These are phyloP conservation scores for Drosophila multiciliata DNA, from an alignment of 2,888 invertebrate genomes.

Conservation along the genomic window DNA sequence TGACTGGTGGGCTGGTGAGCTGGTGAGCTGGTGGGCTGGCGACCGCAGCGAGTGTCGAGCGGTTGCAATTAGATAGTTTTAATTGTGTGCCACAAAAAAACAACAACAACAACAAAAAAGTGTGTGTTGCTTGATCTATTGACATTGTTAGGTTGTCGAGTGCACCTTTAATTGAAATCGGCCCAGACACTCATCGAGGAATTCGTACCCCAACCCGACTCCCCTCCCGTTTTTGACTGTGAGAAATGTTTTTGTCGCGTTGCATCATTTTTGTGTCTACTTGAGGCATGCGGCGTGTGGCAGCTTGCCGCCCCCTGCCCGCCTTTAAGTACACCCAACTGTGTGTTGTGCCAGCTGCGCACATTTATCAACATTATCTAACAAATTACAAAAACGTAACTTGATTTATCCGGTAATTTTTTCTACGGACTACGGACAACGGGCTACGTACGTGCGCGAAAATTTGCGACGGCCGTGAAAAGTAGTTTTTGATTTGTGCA, in stretches of 20 bases:
- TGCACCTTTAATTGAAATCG: constrained; percentile 62
- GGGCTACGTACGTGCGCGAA: constrained; percentile 37
- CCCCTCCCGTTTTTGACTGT: constrained; percentile 15
- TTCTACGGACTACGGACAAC: constrained; percentile 29
- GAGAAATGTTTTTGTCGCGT: constrained; percentile 43
- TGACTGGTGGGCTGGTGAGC: no score
- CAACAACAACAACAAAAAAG: neutral
- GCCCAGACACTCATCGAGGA: constrained; percentile 30
- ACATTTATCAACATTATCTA: constrained; percentile 83
- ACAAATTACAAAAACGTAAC: constrained; percentile 83
- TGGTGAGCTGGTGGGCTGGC: neutral
- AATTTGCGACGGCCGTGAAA: constrained; percentile 71
- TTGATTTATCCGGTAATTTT: constrained; percentile 84
- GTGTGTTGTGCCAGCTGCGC: constrained; percentile 53
- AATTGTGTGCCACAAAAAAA: constrained; percentile 55
- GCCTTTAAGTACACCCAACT: constrained; percentile 62
- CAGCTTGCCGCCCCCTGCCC: neutral
- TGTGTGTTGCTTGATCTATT: constrained; percentile 63
- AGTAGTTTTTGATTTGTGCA: constrained; percentile 53
- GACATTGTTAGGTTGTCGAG: constrained; percentile 58
- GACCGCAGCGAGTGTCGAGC: constrained; percentile 61
- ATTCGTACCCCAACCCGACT: constrained; percentile 21
- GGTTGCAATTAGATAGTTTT: constrained; percentile 65
- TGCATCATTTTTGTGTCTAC: constrained; percentile 52
- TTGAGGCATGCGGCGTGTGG: constrained; percentile 18